Evolutionary conservation across 64 coral and sea anemone genomes (phyloP).

Genomic region (Acropora yongei): DNA sequence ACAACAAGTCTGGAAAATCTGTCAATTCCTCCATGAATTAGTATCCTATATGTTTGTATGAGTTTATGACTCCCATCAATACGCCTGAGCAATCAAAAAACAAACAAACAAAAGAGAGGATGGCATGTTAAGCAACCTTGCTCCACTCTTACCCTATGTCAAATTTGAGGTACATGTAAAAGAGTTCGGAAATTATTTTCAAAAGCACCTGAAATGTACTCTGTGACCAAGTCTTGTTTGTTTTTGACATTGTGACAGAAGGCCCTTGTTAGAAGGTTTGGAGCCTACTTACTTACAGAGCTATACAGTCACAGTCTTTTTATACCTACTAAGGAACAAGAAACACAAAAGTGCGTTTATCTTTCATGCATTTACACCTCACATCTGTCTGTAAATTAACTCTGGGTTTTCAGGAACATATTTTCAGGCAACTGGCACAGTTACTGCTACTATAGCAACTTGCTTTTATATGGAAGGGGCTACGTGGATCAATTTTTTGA

Average conservation of each 20-base stretch:
- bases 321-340: slow-evolving; percentile 17
- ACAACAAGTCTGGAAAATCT: not conserved
- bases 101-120: slow-evolving; percentile 1
- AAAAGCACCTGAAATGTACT: slow-evolving; percentile 18
- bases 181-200: slow-evolving; percentile 3
- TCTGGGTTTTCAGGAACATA: slow-evolving; percentile 25
- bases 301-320: slow-evolving; percentile 22
- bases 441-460: slow-evolving; percentile 17
- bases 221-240: slow-evolving; percentile 23
- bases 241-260: slow-evolving; percentile 28
- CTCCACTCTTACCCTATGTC: slow-evolving; percentile 20
- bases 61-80: not conserved
- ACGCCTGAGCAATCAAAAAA: not conserved
- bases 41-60: not conserved
- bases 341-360: slow-evolving; percentile 14
- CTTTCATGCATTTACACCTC: not conserved
- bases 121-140: slow-evolving; percentile 24
- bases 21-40: not conserved
- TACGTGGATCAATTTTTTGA: not conserved
- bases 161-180: slow-evolving; percentile 34
- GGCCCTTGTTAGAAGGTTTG: slow-evolving; percentile 19
- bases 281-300: slow-evolving; percentile 20
- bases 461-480: slow-evolving; percentile 5
- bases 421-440: slow-evolving; percentile 26
- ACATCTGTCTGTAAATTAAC: slow-evolving; percentile 8